A percentile compares a stretch with the other conserved stretches of the same genome.
These are phyloP conservation scores for Hemibagrus guttatus DNA, from an alignment of 2,797 vertebrate species.

Conservation along the genomic window DNA sequence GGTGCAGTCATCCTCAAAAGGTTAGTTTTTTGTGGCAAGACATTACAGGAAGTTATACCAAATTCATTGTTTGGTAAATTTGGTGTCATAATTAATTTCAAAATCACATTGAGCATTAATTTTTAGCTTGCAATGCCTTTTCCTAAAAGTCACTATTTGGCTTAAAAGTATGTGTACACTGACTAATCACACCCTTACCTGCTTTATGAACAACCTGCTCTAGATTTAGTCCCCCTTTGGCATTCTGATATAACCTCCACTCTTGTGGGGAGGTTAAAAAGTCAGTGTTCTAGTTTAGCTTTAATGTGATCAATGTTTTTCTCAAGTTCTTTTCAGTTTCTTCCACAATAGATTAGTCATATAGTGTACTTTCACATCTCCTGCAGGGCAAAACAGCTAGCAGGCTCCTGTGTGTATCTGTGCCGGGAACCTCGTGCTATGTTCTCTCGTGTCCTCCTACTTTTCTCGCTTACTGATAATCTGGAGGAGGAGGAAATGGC, in stretches of 20 bases:
- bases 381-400: constrained; percentile 83
- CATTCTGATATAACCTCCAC: not conserved
- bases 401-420: constrained; percentile 81
- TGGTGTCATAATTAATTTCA: not conserved
- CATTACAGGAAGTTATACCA: not conserved
- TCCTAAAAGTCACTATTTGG: not conserved
- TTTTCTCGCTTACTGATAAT: constrained; percentile 86
- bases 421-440: constrained; percentile 78
- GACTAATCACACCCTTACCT: not conserved
- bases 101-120: not conserved
- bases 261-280: not conserved
- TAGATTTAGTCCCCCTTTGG: not conserved
- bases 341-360: not conserved
- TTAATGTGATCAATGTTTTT: not conserved
- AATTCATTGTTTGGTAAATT: not conserved
- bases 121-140: too few species aligned
- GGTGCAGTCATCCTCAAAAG: constrained; percentile 86
- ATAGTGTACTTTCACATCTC: not conserved
- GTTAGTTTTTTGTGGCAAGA: constrained; percentile 64
- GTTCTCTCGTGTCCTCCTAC: constrained; percentile 87
- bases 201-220: not conserved
- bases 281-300: not conserved
- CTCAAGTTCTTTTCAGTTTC: not conserved
- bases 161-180: not conserved
- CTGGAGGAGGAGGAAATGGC: constrained; percentile 88